phyloP scores from a whole-genome alignment of 2,888 invertebrate species.

The Drosophila putrida region DNA sequence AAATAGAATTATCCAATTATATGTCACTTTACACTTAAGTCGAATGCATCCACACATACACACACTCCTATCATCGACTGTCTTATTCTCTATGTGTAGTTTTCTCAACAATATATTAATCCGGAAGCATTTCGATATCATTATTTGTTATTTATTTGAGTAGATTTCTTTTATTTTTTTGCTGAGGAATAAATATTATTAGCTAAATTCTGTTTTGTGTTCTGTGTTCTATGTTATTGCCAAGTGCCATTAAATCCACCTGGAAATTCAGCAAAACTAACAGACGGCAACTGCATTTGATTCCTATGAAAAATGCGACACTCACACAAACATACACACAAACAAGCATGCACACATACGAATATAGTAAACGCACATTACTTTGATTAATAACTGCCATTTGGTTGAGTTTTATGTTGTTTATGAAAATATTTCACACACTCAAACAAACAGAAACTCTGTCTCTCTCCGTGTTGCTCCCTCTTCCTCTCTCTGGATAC shows the following conservation, averaged over 20 bases:
- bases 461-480: neutral
- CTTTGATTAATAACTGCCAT: conserved; percentile 81
- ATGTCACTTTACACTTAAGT: conserved; percentile 1
- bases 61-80: conserved; percentile 1
- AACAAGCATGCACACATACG: conserved; percentile 21
- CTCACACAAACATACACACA: conserved; percentile 27
- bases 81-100: conserved; percentile 5
- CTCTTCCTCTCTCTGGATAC: neutral
- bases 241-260: conserved; percentile 76
- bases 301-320: conserved; percentile 62
- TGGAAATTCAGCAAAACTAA: conserved; percentile 69
- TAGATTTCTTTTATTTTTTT: conserved; percentile 18
- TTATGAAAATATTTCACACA: conserved; percentile 78
- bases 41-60: neutral
- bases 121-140: conserved; percentile 13
- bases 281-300: conserved; percentile 71
- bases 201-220: conserved; percentile 20
- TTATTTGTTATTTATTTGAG: conserved; percentile 35
- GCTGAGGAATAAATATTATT: conserved; percentile 33
- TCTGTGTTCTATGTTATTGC: conserved; percentile 26
- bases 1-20: neutral
- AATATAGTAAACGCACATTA: conserved; percentile 67
- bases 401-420: conserved; percentile 79
- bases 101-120: neutral
- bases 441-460: conserved; percentile 36